A percentile compares a stretch with the other conserved stretches of the same genome.
phyloP scores from a whole-genome alignment of 2,888 invertebrate genomes.

The Torymus aiolomorphi region DNA sequence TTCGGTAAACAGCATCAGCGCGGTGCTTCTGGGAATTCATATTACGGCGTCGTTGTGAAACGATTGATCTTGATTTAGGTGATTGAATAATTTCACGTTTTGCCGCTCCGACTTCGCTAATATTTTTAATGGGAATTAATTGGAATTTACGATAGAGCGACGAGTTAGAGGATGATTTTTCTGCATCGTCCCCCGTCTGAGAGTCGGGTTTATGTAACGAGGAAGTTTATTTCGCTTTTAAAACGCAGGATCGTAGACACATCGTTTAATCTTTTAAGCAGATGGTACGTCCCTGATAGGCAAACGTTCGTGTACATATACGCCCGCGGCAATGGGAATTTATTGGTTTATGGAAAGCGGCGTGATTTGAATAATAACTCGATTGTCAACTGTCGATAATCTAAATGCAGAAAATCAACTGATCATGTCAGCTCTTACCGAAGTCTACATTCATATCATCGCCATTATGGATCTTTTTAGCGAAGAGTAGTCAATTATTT shows the following conservation, averaged over 20 bases:
- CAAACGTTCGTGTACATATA: no score
- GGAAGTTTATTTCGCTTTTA: constrained; percentile 24
- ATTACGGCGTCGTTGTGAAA: constrained; percentile 13
- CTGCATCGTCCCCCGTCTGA: not conserved
- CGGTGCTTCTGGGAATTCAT: constrained; percentile 39
- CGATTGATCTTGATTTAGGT: constrained; percentile 49
- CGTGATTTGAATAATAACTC: constrained; percentile 31
- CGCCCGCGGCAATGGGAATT: not conserved
- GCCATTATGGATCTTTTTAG: constrained; percentile 8
- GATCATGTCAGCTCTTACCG: constrained; percentile 13
- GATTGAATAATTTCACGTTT: constrained; percentile 42
- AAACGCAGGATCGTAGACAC: not conserved
- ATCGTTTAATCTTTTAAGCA: not conserved
- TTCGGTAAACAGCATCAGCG: constrained; percentile 36
- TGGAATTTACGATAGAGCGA: constrained; percentile 45
- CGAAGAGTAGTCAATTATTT: constrained; percentile 13
- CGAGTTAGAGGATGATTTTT: constrained; percentile 41
- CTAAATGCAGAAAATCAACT: not conserved
- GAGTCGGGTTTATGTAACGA: constrained; percentile 6
- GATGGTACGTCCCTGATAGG: not conserved
- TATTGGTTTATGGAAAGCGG: constrained; percentile 11
- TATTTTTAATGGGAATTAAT: constrained; percentile 42
- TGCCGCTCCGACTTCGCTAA: constrained; percentile 9
- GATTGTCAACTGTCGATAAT: not conserved
- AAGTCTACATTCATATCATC: constrained; percentile 16